Evolutionary conservation across 2,888 invertebrate genomes (phyloP), one percentile per base, ranked within the genome.

Genomic region (Liodrosophila aerea): DNA sequence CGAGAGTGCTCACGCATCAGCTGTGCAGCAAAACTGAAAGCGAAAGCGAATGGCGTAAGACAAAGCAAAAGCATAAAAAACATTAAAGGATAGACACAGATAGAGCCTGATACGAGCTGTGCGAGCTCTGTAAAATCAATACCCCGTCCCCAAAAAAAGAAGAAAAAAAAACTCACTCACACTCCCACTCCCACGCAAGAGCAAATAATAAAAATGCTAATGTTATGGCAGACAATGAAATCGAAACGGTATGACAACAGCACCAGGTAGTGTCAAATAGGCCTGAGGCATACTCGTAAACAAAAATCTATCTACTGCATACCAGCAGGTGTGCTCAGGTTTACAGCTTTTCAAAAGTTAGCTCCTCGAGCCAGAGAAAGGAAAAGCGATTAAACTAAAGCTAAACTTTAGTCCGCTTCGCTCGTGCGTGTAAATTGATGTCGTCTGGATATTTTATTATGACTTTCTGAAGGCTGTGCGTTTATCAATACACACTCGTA

Each of bases 91-190:
- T 83, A 77, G 61, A 77, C 41, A 76, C 45, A 64, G 39, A 45
- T 39, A 43, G 16, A 59, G 50, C 50, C 12, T 15, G 36, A 31
- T 41, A 27, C 13, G 65, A 75, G 76, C 62, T 75, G n/a, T n/a
- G n/a, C n/a, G n/a, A n/a, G n/a, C n/a, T n/a, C n/a, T n/a, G 66
- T 58, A 85, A 81, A 81, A 85, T 81, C 80, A 83, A 81, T 81
- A 85, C 52, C 31, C 22, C 22, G 22, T 4, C 22, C 5, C 5
- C 22, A 2, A 22, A 22, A 22, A 22, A 22, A 22, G 22, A 22
- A 22, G 5, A 22, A 22, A 22, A 22, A 22, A 22, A 22, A 22
- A 22, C 2, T 4, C 22, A 22, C 22, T 58, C 60, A 63, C 49
- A 73, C 46, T 60, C 65, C 65, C 76, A 64, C 60, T 12, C 11